Evolutionary conservation across 2,113 vertebrate species (phyloP), one percentile per base, ranked within the genome.

Genomic region (Alectura lathami): DNA sequence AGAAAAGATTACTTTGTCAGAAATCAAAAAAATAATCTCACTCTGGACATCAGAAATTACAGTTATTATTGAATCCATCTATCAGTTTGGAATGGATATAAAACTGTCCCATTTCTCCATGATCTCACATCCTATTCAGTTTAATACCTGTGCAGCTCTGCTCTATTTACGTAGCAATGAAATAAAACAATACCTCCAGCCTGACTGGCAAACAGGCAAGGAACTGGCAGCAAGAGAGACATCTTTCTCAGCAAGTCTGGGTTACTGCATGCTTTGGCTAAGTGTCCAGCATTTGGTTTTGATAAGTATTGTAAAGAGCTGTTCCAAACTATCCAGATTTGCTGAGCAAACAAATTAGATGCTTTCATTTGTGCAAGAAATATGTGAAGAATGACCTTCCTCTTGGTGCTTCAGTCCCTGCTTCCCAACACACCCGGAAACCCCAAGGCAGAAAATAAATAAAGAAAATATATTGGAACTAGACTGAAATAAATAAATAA

Each of bases 281-380:
- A 94, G 83, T 74, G 62, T 68, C 74, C 74, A 85, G 62, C 54
- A 43, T 40, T 83, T 63, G 85, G 26, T 63, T 96, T 89, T 69
- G 82, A 91, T 63, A 78, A 91, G 59, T 68, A 51, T 7, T 9
- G 38, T 42, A 57, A 74, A 94, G 77, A 83, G 67, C 75, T 95
- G 70, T 75, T 43, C 89, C 87, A 67, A 94, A 91, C 9, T 5
- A 34, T 8, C 69, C 23, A 57, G 48, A 77, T 73, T 24, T 70
- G 78, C 87, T 91, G 45, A 76, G 68, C 67, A 92, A 91, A 89
- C 87, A 86, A 29, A 56, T 86, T 2, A 34, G 60, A 63, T 38
- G 45, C 64, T 87, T 94, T 91, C 73, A 74, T 64, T 73, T 77
- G 82, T 26, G 78, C 63, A 94, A 83, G 50, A 83, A 91, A 66